Base-by-base conservation (phyloP, 1,140 invertebrate species). In the Drosophila carrolli region DNA sequence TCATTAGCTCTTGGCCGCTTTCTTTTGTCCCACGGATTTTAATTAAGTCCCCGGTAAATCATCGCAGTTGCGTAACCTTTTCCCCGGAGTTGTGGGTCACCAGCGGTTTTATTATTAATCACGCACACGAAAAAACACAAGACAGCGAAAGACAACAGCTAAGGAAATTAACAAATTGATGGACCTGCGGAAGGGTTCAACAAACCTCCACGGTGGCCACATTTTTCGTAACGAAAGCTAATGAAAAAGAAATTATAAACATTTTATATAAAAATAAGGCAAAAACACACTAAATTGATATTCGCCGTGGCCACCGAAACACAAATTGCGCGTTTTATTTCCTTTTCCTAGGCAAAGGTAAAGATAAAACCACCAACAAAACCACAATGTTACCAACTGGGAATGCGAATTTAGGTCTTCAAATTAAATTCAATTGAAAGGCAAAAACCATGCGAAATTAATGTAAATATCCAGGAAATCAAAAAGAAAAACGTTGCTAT, bases 241-340 rank as follows among this genome's bases (percentile, higher is more conserved):
- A 88, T 89, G 59, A 88, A 86, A 88, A 88, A 71, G 72, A 88
- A 89, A 88, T 88, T 88, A 83, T 80, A 84, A 84, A 75, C 76
- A 89, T 74, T 89, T 89, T 89, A 88, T 89, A 78, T 84, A 88
- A 84, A 88, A 66, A 73, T 43, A 51, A 66, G 44, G 63, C 73
- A 77, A 48, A 71, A 61, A 75, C 56, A 63, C 60, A 59, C 47
- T 55, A 75, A 65, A 76, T 75, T 75, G 58, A 76, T 75, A 83
- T 82, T 88, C 72, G 62, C 66, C 51, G 75, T 67, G 47, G 51
- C 48, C 59, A 84, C 74, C 83, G 68, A 89, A 57, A 77, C 77
- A 71, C 76, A 89, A 89, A 88, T 84, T 88, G 72, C 73, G 68
- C 83, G 68, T 80, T 88, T 88, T 82, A 89, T 88, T 88, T 88